Percentiles rank a stretch among this genome's conserved stretches.
phyloP scores from a whole-genome alignment of 1,140 invertebrate genomes.

The Cepaea nemoralis region DNA sequence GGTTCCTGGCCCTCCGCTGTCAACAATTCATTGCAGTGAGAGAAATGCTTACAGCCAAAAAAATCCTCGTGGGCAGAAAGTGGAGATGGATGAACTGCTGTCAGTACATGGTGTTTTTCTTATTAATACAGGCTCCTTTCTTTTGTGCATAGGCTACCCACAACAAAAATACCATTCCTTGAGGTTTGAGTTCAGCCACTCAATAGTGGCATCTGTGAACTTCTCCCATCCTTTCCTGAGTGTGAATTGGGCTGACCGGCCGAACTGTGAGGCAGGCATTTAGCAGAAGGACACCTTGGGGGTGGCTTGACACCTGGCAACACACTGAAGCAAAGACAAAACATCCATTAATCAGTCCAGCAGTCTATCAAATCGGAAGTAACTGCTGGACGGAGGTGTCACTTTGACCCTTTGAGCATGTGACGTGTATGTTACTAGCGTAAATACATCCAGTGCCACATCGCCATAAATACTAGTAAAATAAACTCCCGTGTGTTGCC shows the following conservation, averaged over 20 bases:
- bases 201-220: constrained; percentile 79
- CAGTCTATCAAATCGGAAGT: too few species aligned
- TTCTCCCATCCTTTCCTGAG: constrained; percentile 78
- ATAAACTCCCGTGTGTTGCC: too few species aligned
- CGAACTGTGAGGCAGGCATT: constrained; percentile 80
- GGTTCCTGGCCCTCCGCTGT: constrained; percentile 73
- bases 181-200: constrained; percentile 74
- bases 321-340: constrained; percentile 81
- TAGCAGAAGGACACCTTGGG: constrained; percentile 79
- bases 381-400: too few species aligned
- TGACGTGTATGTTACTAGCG: too few species aligned
- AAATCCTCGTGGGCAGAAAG: constrained; percentile 78
- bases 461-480: too few species aligned
- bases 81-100: constrained; percentile 79
- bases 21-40: constrained; percentile 77
- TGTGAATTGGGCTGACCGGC: constrained; percentile 78
- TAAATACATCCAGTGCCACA: too few species aligned
- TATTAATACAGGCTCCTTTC: constrained; percentile 76
- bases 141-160: constrained; percentile 82
- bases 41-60: constrained; percentile 80
- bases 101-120: constrained; percentile 76
- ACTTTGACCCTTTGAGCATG: too few species aligned
- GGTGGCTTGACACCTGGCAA: constrained; percentile 76
- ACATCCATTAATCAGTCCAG: too few species aligned
- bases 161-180: constrained; percentile 78